Conservation (phyloP, 2,797 vertebrate species). For the Pogoniulus pusillus region DNA sequence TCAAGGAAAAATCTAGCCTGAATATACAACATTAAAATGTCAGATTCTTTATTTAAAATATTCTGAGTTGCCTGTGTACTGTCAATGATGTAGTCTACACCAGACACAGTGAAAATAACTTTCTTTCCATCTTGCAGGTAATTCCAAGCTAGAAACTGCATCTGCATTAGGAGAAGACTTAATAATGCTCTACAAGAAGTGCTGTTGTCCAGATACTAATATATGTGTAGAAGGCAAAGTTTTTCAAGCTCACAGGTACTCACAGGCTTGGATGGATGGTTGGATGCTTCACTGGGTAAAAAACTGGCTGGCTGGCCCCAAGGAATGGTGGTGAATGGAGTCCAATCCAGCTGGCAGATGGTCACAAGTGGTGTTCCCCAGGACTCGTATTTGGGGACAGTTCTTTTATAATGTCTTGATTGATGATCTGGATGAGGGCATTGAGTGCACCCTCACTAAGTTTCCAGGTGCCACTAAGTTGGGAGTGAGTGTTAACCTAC, state of each 20-base stretch:
- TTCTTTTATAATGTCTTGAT: no score
- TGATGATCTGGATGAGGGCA: no score
- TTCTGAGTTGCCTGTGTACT: not conserved
- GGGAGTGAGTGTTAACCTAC: no score
- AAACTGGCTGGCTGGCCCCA: no score
- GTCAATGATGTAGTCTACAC: not conserved
- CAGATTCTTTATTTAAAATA: not conserved
- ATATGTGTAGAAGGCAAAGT: conserved; percentile 85
- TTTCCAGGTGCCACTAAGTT: no score
- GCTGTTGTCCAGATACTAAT: conserved; percentile 85
- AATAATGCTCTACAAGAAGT: conserved; percentile 83
- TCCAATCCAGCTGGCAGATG: no score
- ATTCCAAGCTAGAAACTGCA: conserved; percentile 78
- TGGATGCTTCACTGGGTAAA: no score
- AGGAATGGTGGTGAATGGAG: no score
- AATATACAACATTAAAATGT: not conserved
- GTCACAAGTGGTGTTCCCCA: no score
- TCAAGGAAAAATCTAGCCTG: not conserved
- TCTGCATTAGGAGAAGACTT: conserved; percentile 88
- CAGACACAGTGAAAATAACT: not conserved
- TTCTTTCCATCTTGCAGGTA: conserved; percentile 63
- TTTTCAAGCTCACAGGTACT: conserved; percentile 92
- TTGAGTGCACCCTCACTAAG: no score
- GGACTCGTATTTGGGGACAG: no score
- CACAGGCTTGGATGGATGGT: no score